Evolutionary conservation across 2,888 invertebrate species (phyloP).

Genomic region (Theristus sp.): DNA sequence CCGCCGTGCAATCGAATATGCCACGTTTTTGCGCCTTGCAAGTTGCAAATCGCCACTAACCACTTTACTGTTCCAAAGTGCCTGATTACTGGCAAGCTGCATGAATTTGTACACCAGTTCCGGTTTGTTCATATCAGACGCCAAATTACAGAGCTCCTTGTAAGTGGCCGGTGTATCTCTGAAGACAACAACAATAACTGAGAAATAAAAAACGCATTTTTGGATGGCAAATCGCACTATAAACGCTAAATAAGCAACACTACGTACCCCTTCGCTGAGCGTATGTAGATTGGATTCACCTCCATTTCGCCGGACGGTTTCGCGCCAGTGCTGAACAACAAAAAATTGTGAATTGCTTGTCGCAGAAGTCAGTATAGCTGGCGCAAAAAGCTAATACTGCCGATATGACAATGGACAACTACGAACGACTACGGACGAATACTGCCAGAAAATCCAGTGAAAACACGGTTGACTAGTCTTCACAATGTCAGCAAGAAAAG

Average conservation of each 20-base stretch:
- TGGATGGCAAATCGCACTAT: background rate
- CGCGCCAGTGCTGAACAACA: too few relatives aligned
- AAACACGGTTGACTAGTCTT: too few relatives aligned
- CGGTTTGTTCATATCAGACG: slow-evolving; percentile 80
- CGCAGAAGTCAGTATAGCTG: too few relatives aligned
- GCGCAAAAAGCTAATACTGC: too few relatives aligned
- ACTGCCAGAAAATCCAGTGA: too few relatives aligned
- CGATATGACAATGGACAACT: too few relatives aligned
- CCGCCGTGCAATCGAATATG: background rate
- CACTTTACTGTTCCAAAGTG: slow-evolving; percentile 80
- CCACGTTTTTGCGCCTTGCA: background rate
- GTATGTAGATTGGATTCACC: background rate
- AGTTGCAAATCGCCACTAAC: slow-evolving; percentile 30
- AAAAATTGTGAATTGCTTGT: too few relatives aligned
- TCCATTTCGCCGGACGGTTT: background rate
- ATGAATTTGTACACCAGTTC: slow-evolving; percentile 86
- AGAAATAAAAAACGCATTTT: too few relatives aligned
- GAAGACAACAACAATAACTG: too few relatives aligned
- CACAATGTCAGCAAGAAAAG: too few relatives aligned
- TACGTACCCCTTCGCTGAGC: too few relatives aligned
- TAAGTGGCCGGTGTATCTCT: slow-evolving; percentile 46
- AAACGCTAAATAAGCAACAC: background rate
- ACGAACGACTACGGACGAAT: too few relatives aligned
- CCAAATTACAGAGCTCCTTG: slow-evolving; percentile 75
- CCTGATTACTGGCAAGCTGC: slow-evolving; percentile 82